phyloP scores from a whole-genome alignment of 2,888 invertebrate species.

The Teleogryllus oceanicus region DNA sequence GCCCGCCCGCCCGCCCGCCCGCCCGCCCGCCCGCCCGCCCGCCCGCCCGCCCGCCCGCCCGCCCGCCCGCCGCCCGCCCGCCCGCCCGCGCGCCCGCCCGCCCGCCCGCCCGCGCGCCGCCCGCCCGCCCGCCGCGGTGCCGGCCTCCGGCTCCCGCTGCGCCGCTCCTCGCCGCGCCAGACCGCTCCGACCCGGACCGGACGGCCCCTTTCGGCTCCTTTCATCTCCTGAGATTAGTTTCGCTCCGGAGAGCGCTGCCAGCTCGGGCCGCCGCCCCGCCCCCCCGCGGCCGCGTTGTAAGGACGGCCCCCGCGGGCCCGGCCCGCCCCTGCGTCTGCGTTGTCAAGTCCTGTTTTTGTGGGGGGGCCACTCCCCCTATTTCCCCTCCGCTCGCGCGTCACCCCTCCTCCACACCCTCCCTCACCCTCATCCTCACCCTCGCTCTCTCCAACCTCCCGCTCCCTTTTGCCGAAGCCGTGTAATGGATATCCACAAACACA shows the following conservation, averaged over 20 bases:
- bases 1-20: not conserved
- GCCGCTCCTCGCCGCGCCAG: not conserved
- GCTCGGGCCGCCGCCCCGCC: not conserved
- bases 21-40: not conserved
- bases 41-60: not conserved
- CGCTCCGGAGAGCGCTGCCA: not conserved
- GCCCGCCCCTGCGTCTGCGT: not conserved
- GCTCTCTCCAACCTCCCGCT: not conserved
- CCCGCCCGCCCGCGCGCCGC: not conserved
- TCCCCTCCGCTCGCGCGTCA: not conserved
- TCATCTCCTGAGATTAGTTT: conserved; percentile 11
- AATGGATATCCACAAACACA: conserved; percentile 18
- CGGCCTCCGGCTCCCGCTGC: not conserved
- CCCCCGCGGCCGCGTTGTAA: not conserved
- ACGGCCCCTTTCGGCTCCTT: not conserved
- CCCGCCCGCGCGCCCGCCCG: not conserved
- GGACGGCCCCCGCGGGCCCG: not conserved
- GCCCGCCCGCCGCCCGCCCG: conserved; percentile 6
- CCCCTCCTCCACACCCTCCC: not conserved
- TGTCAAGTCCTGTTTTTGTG: conserved; percentile 4
- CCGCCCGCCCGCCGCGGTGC: not conserved
- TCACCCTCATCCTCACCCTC: not conserved
- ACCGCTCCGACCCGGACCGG: no score
- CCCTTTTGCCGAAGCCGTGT: conserved; percentile 1
- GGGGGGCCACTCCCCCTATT: not conserved